These are phyloP conservation scores for Carollia perspicillata DNA, from an alignment of 2,113 vertebrate genomes.

Conservation along the genomic window DNA sequence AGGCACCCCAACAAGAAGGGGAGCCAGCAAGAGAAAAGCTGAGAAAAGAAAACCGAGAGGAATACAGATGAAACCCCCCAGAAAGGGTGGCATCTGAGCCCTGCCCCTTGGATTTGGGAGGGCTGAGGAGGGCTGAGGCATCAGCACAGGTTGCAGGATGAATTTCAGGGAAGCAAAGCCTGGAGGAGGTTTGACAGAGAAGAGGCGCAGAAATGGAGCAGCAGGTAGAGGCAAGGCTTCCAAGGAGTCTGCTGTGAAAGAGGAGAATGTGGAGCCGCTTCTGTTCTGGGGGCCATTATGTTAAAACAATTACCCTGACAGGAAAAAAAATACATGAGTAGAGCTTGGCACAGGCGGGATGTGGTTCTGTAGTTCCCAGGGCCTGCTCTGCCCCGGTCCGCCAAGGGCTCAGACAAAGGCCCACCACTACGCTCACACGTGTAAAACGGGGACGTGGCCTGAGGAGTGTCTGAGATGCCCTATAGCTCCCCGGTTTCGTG, in stretches of 20 bases:
- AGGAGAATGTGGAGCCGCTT: background rate
- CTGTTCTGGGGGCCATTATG: background rate
- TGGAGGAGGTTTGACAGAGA: background rate
- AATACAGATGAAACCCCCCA: background rate
- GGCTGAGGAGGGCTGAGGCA: accelerated
- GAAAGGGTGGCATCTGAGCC: background rate
- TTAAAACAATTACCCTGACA: background rate
- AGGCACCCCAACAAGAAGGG: background rate
- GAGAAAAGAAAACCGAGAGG: background rate
- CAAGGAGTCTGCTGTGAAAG: background rate
- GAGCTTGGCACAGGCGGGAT: background rate
- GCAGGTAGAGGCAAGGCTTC: background rate
- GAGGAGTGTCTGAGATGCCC: background rate
- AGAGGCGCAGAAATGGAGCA: background rate
- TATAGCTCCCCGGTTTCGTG: background rate
- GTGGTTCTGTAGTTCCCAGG: background rate
- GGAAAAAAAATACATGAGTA: background rate
- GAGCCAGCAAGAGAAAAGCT: background rate
- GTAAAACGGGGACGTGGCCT: accelerated
- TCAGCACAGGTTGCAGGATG: background rate
- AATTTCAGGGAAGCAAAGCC: background rate
- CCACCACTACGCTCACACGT: accelerated
- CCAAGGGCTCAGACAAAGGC: background rate
- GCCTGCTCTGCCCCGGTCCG: accelerated
- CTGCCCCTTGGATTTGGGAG: background rate